A percentile compares a stretch with the other conserved stretches of the same genome.
These are phyloP conservation scores for Euwallacea similis DNA, from an alignment of 1,140 invertebrate genomes.

Conservation along the genomic window DNA sequence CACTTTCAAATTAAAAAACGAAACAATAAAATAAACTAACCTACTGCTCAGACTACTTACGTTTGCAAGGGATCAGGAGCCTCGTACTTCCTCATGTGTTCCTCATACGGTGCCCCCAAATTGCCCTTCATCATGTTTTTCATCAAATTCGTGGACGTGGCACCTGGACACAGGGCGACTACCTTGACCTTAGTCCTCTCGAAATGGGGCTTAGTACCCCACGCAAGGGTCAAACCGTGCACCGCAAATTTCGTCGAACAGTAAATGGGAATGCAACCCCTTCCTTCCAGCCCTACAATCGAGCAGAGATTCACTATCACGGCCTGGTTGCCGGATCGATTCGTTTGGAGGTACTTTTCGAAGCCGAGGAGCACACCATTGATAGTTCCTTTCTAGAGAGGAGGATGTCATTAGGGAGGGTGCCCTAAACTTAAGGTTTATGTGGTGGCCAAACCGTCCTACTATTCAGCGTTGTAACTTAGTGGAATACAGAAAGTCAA, in stretches of 20 bases:
- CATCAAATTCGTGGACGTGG: conserved; percentile 41
- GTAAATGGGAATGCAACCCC: conserved; percentile 40
- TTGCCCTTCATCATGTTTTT: conserved; percentile 12
- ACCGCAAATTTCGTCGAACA: conserved; percentile 43
- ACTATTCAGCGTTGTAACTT: too few relatives aligned
- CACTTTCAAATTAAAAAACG: too few relatives aligned
- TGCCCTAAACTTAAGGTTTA: too few relatives aligned
- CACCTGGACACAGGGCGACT: conserved; percentile 49
- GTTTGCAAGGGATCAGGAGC: neutral
- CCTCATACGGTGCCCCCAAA: conserved; percentile 38
- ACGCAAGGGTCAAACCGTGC: conserved; percentile 36
- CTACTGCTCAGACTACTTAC: neutral
- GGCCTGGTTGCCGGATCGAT: conserved; percentile 39
- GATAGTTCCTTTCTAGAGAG: conserved; percentile 43
- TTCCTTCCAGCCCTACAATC: conserved; percentile 35
- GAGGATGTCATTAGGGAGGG: neutral
- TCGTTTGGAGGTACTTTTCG: conserved; percentile 44
- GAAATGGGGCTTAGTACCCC: conserved; percentile 37
- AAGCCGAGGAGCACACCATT: conserved; percentile 42
- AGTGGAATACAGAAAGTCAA: too few relatives aligned
- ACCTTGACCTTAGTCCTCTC: conserved; percentile 48
- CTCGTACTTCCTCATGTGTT: neutral
- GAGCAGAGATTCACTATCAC: conserved; percentile 45
- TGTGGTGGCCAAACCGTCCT: too few relatives aligned
- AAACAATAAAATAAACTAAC: too few relatives aligned